A percentile compares a stretch with the other conserved stretches of the same genome.
phyloP scores from a whole-genome alignment of 1,140 invertebrate genomes.

The Campodea augens region DNA sequence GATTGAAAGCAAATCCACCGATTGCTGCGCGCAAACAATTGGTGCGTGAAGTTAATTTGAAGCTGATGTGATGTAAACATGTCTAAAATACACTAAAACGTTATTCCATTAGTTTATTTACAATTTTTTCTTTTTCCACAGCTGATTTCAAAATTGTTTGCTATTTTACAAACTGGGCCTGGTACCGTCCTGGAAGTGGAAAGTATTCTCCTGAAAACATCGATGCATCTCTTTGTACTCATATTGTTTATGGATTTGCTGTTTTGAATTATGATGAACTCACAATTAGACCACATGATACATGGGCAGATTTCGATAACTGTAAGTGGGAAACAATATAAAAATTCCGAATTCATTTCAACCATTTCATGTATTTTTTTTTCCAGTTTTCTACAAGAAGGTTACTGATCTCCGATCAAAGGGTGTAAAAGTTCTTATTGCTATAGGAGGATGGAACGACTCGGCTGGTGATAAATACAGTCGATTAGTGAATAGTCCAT shows the following conservation, averaged over 20 bases:
- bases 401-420: conserved; percentile 55
- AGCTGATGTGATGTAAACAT: no score
- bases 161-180: conserved; percentile 89
- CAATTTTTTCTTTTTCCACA: conserved; percentile 5
- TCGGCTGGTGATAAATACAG: conserved; percentile 71
- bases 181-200: conserved; percentile 62
- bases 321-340: conserved; percentile 24
- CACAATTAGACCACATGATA: conserved; percentile 61
- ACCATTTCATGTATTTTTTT: conserved; percentile 11
- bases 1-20: no score
- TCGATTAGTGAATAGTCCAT: conserved; percentile 50
- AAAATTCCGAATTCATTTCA: conserved; percentile 9
- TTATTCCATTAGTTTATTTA: no score
- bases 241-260: conserved; percentile 81
- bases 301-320: conserved; percentile 76
- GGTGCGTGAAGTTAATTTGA: no score
- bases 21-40: no score
- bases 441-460: conserved; percentile 78
- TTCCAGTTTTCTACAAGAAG: conserved; percentile 56
- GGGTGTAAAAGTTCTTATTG: conserved; percentile 62
- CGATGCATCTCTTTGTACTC: conserved; percentile 67
- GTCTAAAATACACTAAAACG: no score
- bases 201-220: conserved; percentile 70
- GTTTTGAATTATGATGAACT: conserved; percentile 58
- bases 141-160: conserved; percentile 43